Conservation (phyloP, 2,797 vertebrate species). For the Melanogrammus aeglefinus region DNA sequence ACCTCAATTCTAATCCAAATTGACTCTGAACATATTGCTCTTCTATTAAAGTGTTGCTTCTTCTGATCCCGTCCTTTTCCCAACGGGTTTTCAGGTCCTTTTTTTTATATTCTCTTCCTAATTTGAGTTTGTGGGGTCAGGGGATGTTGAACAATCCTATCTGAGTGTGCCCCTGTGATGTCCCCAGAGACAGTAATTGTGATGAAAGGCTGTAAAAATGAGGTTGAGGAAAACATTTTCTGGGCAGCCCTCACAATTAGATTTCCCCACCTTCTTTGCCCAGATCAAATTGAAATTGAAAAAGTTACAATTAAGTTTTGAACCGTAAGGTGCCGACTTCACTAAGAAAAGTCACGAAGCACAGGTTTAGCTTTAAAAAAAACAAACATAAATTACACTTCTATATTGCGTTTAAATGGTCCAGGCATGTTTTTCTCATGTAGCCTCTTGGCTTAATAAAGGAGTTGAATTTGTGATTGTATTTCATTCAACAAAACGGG, state of each 20-base stretch:
- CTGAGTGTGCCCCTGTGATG: neutral
- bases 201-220: neutral
- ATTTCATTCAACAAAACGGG: neutral
- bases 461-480: neutral
- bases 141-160: neutral
- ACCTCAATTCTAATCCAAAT: neutral
- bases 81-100: neutral
- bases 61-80: neutral
- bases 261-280: neutral
- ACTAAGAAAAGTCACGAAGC: neutral
- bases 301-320: conserved; percentile 18
- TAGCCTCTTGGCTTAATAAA: neutral
- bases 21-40: neutral
- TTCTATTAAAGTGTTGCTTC: neutral
- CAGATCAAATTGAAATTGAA: conserved; percentile 9
- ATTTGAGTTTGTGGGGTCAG: neutral
- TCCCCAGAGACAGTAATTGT: neutral
- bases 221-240: neutral
- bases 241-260: neutral
- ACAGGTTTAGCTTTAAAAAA: neutral
- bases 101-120: neutral
- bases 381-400: neutral
- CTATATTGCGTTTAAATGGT: neutral
- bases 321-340: neutral
- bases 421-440: neutral